Evolutionary conservation across 2,888 invertebrate species (phyloP), one percentile per base, ranked within the genome.

Genomic region (Siphlonurus alternatus): DNA sequence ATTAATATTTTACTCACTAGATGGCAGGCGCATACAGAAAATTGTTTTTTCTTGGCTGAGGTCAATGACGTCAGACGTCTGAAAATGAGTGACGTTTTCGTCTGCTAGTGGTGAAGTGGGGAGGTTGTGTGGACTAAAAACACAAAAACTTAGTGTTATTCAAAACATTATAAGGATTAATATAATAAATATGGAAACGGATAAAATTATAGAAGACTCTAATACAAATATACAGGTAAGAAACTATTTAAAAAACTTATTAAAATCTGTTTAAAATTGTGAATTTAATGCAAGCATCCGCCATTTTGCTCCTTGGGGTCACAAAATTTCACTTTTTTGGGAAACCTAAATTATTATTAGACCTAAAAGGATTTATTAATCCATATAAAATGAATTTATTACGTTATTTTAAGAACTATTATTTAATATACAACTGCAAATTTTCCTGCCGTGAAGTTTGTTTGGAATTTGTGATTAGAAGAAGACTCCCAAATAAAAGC

Each of bases 161-260:
- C 53, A 59, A 38, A 15, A 62, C 25, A 51, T 53, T 61, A 62
- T 61, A 64, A 38, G 56, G 59, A 54, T 61, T 60, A 71, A 68
- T 77, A 86, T 87, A 86, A 83, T 85, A 80, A 88, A 88, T 84
- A 91, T 91, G 90, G 91, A 91, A 85, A 90, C 89, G 79, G 90
- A 91, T 82, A 88, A 88, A 83, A 84, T 87, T 78, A 86, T 88
- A 80, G 89, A 89, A 80, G 90, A 90, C 75, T 80, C 83, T 71
- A 83, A 80, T 77, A 80, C 83, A 73, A 84, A 82, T 79, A 79
- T 82, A 73, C 85, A 85, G 83, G 85, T 83, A 75, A 72, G 73
- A n/a, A 19, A 24, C 19, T 62, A n/a, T 10, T 38, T 38, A 38
- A 10, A 10, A 10, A 10, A 24, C 19, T 62, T 23, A 38, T 38